Evolutionary conservation across 2,888 invertebrate species (phyloP), one percentile per base, ranked within the genome.

Genomic region (Blomia tropicalis): DNA sequence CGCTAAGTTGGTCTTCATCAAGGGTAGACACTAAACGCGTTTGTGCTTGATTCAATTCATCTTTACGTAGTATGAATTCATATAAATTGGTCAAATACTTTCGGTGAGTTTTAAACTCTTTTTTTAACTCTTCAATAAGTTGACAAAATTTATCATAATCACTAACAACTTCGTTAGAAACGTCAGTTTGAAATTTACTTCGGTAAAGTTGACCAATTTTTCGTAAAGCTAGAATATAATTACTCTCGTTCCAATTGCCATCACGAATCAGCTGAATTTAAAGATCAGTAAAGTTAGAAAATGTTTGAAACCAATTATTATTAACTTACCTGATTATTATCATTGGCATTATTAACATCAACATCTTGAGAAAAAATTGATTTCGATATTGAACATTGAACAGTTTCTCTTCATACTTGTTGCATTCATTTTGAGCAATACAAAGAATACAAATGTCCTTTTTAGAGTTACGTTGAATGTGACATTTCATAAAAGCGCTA

Each of bases 21-120:
- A 36, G 36, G 7, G 36, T 36, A 17, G 36, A 36, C 7, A 36
- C 36, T 11, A 14, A 71, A 60, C 83, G 74, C 66, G 79, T 78
- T 70, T 81, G 82, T 43, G 82, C 82, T 80, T 85, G 84, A 69
- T 80, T 78, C 51, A 85, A 71, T 73, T 86, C 85, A 73, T 86
- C 85, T 63, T 80, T 77, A 0, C 82, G 81, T 62, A 81, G 73
- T 7, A 78, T 74, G 66, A 75, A 73, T 66, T 79, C 78, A 66
- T 60, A 56, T 14, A 58, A 47, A 36, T 62, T 44, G 23, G 72
- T 68, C 75, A 75, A 76, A 23, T 74, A 67, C 43, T 71, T 70
- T 60, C 76, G 69, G 58, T 75, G 67, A 61, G 70, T 67, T 70
- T 77, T 79, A 71, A 82, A 84, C 71, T 84, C 81, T 66, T 80